Evolutionary conservation across 2,888 invertebrate genomes (phyloP), one percentile per base, ranked within the genome.

Genomic region (Drosophila recens): DNA sequence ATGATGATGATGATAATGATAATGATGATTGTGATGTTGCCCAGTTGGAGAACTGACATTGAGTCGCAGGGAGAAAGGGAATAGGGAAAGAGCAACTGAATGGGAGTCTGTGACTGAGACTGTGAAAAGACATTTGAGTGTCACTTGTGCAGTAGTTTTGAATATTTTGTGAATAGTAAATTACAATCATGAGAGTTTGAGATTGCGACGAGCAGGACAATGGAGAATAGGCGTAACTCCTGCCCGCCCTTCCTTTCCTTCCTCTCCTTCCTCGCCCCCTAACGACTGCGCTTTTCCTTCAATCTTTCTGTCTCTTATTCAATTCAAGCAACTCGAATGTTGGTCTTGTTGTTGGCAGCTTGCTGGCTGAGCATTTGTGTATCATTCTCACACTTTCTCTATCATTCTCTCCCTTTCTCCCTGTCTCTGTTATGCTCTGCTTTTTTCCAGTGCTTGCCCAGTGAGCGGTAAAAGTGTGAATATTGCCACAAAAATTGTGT

Each of bases 121-220:
- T 84, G 87, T 70, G 62, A 87, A 84, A 84, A 72, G 85, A 80
- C 82, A 87, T 84, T 87, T 63, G 86, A 87, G 85, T 84, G 85
- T 82, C 87, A 84, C 79, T 85, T 87, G 84, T 82, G 82, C 82
- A 67, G 79, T 63, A 85, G 87, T 82, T 84, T 82, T 84, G 84
- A 84, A 84, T 87, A 85, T 87, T 87, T 82, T 84, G 68, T 84
- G 84, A 87, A 84, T 82, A 68, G 85, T 85, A 87, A 85, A 87
- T 84, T 82, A 85, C 71, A 72, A 85, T 87, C 82, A 87, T 69
- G 79, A 69, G 87, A 45, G 36, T 46, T 69, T 58, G 57, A 66
- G 67, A 65, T 51, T 52, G 53, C 23, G 38, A 54, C 36, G 27
- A 43, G 34, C 67, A 48, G 13, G n/a, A 38, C 65, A 53, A 49